These are phyloP conservation scores for Momotus momota DNA, from an alignment of 2,797 vertebrate genomes.

Conservation along the genomic window DNA sequence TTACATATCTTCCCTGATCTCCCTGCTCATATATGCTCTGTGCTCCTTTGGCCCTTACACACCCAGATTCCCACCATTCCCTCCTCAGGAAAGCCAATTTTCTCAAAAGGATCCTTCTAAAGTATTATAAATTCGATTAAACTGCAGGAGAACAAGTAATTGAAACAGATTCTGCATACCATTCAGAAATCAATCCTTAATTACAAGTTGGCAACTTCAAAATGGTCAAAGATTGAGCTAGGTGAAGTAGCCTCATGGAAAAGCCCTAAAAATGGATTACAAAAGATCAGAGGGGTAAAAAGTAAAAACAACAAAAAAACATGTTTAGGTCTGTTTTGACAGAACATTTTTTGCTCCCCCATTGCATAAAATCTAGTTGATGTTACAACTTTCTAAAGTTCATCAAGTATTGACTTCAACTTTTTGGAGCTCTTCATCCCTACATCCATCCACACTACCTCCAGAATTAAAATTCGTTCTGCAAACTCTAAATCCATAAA, in stretches of 20 bases:
- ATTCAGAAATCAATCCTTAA: constrained; percentile 6
- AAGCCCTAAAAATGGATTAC: background rate
- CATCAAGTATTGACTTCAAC: background rate
- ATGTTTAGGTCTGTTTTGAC: background rate
- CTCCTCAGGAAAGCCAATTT: background rate
- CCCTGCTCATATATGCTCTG: rapidly evolving
- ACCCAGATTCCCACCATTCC: background rate
- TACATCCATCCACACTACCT: background rate
- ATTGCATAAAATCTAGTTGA: background rate
- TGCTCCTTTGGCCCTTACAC: background rate
- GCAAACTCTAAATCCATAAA: background rate
- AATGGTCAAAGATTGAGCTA: background rate
- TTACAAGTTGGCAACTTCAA: background rate
- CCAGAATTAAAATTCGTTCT: background rate
- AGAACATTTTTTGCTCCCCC: background rate
- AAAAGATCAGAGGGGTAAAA: background rate
- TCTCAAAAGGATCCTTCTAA: background rate
- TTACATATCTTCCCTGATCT: background rate
- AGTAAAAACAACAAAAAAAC: background rate
- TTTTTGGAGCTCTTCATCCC: background rate
- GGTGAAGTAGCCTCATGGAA: background rate
- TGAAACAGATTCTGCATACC: background rate
- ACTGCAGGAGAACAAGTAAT: background rate
- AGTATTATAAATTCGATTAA: background rate
- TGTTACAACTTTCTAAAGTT: background rate